phyloP scores from a whole-genome alignment of 2,113 vertebrate genomes.

The Bujurquina vittata region DNA sequence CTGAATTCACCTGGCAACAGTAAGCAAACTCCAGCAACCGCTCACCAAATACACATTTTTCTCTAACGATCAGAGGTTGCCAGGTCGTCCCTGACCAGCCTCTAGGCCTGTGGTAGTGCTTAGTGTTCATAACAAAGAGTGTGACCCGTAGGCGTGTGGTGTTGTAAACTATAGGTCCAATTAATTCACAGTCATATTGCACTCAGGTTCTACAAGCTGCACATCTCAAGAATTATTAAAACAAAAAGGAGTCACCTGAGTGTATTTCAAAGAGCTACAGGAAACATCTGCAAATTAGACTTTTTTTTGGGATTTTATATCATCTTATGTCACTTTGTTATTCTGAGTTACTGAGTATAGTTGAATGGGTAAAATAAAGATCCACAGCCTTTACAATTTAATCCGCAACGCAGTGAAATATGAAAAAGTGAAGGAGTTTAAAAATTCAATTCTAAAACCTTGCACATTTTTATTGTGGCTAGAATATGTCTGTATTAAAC shows the following conservation, averaged over 20 bases:
- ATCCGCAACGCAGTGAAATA: not conserved
- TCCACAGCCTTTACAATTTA: not conserved
- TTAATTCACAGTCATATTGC: not conserved
- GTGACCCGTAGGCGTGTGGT: rapidly evolving
- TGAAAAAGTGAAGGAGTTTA: not conserved
- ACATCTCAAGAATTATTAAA: not conserved
- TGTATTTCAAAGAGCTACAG: not conserved
- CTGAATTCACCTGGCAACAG: not conserved
- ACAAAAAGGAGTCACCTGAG: not conserved
- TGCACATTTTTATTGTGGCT: not conserved
- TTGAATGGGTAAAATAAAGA: not conserved
- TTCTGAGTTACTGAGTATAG: not conserved
- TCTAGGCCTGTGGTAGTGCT: not conserved
- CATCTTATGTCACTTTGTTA: not conserved
- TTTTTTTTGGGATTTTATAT: not conserved
- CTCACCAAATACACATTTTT: not conserved
- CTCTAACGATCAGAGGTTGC: not conserved
- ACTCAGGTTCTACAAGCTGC: not conserved
- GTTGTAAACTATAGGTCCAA: not conserved
- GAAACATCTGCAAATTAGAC: not conserved
- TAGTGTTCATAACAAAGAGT: not conserved
- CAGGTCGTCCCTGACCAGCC: not conserved
- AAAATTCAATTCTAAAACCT: not conserved
- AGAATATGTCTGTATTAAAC: not conserved
- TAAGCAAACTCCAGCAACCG: not conserved